Percentiles rank a stretch among this genome's conserved stretches.
phyloP scores from a whole-genome alignment of 2,113 vertebrate species.

The Prinia subflava region DNA sequence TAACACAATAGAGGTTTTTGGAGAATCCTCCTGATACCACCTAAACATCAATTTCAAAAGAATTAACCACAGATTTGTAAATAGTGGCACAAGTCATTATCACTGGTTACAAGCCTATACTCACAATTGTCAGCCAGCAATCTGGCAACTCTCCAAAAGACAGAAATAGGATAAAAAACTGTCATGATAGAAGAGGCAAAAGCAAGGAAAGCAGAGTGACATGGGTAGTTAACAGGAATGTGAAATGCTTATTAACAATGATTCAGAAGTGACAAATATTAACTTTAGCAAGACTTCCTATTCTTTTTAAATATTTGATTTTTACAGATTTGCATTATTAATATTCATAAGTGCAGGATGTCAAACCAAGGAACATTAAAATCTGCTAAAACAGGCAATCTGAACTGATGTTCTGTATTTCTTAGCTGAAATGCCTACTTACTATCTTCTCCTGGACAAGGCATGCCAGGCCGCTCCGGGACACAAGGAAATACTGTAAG shows the following conservation, averaged over 20 bases:
- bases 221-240: background rate
- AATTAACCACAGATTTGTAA: background rate
- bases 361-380: background rate
- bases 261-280: conserved; percentile 25
- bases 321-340: background rate
- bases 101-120: background rate
- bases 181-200: background rate
- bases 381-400: background rate
- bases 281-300: background rate
- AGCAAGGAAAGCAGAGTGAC: conserved; percentile 36
- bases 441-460: conserved; percentile 98
- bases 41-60: background rate
- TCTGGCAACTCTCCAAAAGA: background rate
- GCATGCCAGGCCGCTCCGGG: conserved; percentile 96
- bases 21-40: background rate
- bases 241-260: conserved; percentile 42
- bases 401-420: background rate
- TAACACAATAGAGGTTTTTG: background rate
- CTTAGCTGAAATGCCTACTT: conserved; percentile 66
- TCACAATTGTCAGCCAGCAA: background rate
- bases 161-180: background rate
- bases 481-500: conserved; percentile 92
- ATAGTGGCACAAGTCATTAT: background rate
- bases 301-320: background rate
- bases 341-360: background rate